Base-by-base conservation (phyloP, 2,797 vertebrate species). In the Sebastes diaconus region DNA sequence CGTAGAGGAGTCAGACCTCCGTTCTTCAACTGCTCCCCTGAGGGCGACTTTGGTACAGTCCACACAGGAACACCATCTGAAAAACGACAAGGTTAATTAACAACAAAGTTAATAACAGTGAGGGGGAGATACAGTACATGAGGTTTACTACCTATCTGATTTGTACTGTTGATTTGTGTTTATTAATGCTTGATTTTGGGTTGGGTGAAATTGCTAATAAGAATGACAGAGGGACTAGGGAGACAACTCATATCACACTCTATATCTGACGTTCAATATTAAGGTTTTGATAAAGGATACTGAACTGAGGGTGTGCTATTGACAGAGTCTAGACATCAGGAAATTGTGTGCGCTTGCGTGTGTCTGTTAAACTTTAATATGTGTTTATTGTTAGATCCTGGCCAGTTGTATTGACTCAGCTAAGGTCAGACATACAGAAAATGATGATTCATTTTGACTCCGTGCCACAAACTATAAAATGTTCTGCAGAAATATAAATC, bases 51-150 rank as follows among this genome's bases (percentile, higher is more conserved):
- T 94, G 97, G 95, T 74, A 97, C 97, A 75, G 95, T 96, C 97
- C 98, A 99, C 94, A 96, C 96, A 92, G 97, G 94, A 92, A 95
- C 95, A 95, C 91, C 96, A 93, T 98, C 98, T 99, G 94, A 88
- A 96, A 84, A 58, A 86, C 0, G 61, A 79, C 75, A 84, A 32
- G 59, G 63, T 68, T 6, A 42, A 34, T 67, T 36, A 68, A 69
- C 32, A 46, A 54, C 25, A 42, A 20, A 24, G 36, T 32, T 24
- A 39, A 69, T 20, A 54, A 59, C 30, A 34, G 20, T 8, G 68
- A 75, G 34, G 8, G 18, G 57, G 50, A 68, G 75, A 32, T 25
- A 16, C 42, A 50, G 42, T 46, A 8, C 6, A 36, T 24, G 9
- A 30, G 50, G 25, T 63, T 64, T 54, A 39, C 8, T 18, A 8